A percentile compares a stretch with the other conserved stretches of the same genome.
Evolutionary conservation across 23 tunicate genomes (phyloP).

Genomic region (Styela plicata): DNA sequence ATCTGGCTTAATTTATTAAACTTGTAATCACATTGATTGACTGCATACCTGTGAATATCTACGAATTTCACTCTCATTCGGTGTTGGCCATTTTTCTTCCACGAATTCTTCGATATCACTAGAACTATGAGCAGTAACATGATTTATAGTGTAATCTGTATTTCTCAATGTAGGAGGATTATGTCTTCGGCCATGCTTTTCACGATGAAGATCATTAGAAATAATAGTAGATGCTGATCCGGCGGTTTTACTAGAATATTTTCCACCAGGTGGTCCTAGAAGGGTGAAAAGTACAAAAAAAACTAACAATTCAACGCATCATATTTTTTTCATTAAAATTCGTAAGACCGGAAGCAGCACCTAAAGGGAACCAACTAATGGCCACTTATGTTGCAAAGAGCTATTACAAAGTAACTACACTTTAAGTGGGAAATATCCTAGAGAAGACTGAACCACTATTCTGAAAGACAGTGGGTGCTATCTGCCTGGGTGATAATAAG

Average conservation of each 20-base stretch:
- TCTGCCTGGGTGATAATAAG: no score
- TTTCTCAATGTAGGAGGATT: not conserved
- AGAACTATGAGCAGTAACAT: constrained; percentile 1
- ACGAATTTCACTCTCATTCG: constrained; percentile 40
- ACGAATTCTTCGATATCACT: constrained; percentile 23
- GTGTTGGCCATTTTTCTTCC: constrained; percentile 23
- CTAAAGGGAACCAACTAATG: no score
- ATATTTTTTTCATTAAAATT: no score
- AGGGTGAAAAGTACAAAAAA: no score
- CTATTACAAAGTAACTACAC: no score
- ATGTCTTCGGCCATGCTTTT: not conserved
- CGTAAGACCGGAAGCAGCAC: no score
- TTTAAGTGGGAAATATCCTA: no score
- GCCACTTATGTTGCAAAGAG: no score
- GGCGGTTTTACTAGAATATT: not conserved
- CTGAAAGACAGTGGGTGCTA: no score
- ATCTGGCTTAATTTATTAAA: not conserved
- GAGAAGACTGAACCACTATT: no score
- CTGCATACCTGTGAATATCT: constrained; percentile 44
- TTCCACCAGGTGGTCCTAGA: not conserved
- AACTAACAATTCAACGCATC: no score
- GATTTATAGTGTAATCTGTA: not conserved
- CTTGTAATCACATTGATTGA: not conserved
- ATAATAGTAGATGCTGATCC: not conserved
- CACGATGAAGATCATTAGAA: not conserved